Conservation (phyloP, 2,797 vertebrate species). For the Diglossa cyanea region DNA sequence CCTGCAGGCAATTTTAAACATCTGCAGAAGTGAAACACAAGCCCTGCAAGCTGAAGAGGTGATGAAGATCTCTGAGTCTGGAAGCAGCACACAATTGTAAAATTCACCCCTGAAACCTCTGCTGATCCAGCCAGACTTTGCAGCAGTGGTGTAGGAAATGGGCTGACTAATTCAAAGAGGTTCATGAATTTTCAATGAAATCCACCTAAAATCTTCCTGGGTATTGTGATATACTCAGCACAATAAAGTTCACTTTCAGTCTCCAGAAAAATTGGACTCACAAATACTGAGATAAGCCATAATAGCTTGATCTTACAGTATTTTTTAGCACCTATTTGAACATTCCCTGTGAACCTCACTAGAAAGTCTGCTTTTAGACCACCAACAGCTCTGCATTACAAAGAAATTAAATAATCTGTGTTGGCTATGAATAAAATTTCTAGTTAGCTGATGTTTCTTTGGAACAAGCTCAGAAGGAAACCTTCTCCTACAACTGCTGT, state of each 20-base stretch:
- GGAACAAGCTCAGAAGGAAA: background rate
- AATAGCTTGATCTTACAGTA: background rate
- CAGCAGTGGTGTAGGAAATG: background rate
- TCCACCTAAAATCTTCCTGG: background rate
- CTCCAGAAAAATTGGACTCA: background rate
- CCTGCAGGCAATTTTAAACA: conserved; percentile 6
- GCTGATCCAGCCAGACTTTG: background rate
- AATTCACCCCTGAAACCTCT: background rate
- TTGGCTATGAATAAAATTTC: background rate
- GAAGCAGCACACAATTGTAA: background rate
- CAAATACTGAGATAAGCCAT: background rate
- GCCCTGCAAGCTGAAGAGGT: background rate
- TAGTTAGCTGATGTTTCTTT: background rate
- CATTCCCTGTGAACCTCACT: background rate
- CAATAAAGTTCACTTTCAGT: background rate
- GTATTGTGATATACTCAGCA: background rate
- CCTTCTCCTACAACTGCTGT: background rate
- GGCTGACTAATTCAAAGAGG: background rate
- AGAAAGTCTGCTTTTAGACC: background rate
- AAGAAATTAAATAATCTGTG: background rate
- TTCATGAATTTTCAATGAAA: background rate
- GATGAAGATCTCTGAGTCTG: background rate
- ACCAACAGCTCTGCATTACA: background rate
- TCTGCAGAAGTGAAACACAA: background rate
- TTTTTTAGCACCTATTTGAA: background rate